These are phyloP conservation scores for Oegoconia quadripuncta DNA, from an alignment of 2,888 invertebrate species.

Conservation along the genomic window DNA sequence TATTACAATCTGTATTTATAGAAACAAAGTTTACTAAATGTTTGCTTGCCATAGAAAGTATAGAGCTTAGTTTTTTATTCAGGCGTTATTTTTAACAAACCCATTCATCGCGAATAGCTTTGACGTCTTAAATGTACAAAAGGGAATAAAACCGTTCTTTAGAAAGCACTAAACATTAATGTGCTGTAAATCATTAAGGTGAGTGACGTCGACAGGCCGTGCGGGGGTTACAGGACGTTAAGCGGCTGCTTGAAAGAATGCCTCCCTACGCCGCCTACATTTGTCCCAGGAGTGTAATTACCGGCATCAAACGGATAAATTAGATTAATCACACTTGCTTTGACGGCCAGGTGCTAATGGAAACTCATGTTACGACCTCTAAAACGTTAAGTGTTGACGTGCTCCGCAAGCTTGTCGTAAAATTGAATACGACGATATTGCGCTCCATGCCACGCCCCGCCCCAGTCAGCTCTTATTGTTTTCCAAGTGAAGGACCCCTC, in stretches of 20 bases:
- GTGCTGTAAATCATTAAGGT: constrained; percentile 48
- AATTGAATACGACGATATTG: constrained; percentile 32
- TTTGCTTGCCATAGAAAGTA: no score
- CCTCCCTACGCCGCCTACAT: constrained; percentile 32
- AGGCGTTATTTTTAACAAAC: constrained; percentile 15
- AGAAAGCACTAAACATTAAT: constrained; percentile 37
- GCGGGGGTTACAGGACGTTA: constrained; percentile 16
- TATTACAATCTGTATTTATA: no score
- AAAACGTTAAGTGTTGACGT: constrained; percentile 42
- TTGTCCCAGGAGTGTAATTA: constrained; percentile 51
- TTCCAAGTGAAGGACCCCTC: constrained; percentile 1
- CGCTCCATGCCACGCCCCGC: constrained; percentile 17
- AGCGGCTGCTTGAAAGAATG: constrained; percentile 38
- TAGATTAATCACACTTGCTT: constrained; percentile 64
- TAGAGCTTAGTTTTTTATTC: constrained; percentile 14
- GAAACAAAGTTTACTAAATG: no score
- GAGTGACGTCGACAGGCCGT: constrained; percentile 35
- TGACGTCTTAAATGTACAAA: constrained; percentile 4
- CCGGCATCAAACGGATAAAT: constrained; percentile 60
- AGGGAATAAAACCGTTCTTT: constrained; percentile 14
- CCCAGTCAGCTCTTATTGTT: constrained; percentile 18
- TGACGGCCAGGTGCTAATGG: constrained; percentile 64
- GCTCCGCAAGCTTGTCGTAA: constrained; percentile 33
- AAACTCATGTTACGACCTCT: constrained; percentile 49
- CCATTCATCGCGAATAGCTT: constrained; percentile 14